Base-by-base conservation (phyloP, 2,797 vertebrate species). In the Notamacropus eugenii region DNA sequence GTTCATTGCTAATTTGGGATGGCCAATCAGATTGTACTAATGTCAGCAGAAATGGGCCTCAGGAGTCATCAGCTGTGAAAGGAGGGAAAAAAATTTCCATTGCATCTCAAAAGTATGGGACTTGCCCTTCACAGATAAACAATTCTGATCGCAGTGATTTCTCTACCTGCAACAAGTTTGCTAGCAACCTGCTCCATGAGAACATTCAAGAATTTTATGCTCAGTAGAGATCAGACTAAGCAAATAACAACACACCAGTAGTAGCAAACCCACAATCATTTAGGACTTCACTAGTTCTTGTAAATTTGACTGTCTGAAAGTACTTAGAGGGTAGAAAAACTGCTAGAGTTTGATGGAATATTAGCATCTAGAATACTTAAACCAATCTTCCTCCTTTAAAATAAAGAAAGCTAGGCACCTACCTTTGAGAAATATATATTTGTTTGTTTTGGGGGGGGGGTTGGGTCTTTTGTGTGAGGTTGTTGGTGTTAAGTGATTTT, bases 61-160 rank as follows among this genome's bases (percentile, higher is more conserved):
- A 93, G 93, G 34, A n/a, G 29, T 90, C 90, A 54, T 55, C 16
- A 34, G 52, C 16, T 91, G 13, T 29, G 16, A 90, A 58, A 94
- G 55, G 4, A 93, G 55, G 16, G 1, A 74, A 52, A 31, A 8
- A 52, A 50, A 8, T 90, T 92, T 87, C 82, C 28, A 52, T 40
- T 87, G 11, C 34, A 67, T 54, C 54, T 4, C 11, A 55, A 92
- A 62, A 28, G 46, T 12, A 54, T 4, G 62, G 92, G 54, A 29
- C n/a, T 95, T 96, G 11, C 54, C 74, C 93, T 96, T 96, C 10
- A 46, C 90, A 93, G 50, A 92, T 52, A 50, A 34, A 82, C 13
- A 95, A 52, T 91, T 91, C 27, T 54, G 19, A 54, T 50, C 40
- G 0, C 12, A 91, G 12, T 57, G 56, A 94, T 94, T 91, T 24